Base-by-base conservation (phyloP, 2,888 invertebrate genomes). In the Euproctis similis region DNA sequence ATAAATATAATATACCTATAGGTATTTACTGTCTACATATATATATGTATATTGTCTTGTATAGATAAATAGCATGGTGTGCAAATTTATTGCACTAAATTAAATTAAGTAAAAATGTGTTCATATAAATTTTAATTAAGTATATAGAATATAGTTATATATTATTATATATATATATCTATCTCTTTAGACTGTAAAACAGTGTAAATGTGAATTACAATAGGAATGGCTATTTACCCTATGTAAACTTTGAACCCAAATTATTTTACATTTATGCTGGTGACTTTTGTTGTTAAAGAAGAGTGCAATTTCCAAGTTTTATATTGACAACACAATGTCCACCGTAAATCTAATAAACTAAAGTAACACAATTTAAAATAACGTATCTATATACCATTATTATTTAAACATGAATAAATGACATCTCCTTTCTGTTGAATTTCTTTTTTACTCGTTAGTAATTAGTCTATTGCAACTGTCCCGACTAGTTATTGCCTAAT, bases 41-140 rank as follows among this genome's bases (percentile, higher is more conserved):
- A n/a, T n/a, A n/a, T n/a, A n/a, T n/a, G n/a, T n/a, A n/a, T n/a
- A n/a, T n/a, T n/a, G n/a, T n/a, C n/a, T n/a, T n/a, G n/a, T n/a
- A n/a, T n/a, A n/a, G n/a, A n/a, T n/a, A n/a, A n/a, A 6, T 14
- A 71, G 62, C 43, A 60, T 56, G 66, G 70, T 70, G 73, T 77
- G 67, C 65, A 61, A 56, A 62, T 64, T 62, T 52, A 63, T 67
- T 69, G 70, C 73, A 76, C 67, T 60, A 6, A 14, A 6, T 14
- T 81, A 77, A 75, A 36, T 38, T 81, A 80, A 80, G 78, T 57
- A 77, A 78, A 78, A 73, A 82, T 82, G 82, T 82, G 82, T 82
- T 82, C 82, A 82, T 82, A 80, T 77, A 69, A 80, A 77, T 77
- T n/a, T 80, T 82, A 78, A 77, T 78, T 69, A 63, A 56, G 56